phyloP scores from a whole-genome alignment of 53 echinoderm and acorn worm species.

The Glandiceps talaboti region DNA sequence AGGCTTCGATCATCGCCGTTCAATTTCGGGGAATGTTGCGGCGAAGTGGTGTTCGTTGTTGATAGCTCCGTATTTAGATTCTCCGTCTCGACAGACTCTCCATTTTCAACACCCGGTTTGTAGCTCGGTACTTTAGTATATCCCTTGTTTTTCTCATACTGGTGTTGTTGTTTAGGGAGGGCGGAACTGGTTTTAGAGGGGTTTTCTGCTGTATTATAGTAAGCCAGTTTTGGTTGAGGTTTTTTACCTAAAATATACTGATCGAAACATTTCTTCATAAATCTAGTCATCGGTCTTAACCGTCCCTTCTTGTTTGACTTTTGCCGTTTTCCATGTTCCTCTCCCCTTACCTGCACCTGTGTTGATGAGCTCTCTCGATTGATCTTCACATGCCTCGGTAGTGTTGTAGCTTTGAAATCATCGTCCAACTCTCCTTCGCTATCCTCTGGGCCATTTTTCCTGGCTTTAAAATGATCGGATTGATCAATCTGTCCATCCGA shows the following conservation, averaged over 20 bases:
- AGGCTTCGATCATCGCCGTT: background rate
- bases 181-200: too few species aligned
- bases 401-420: background rate
- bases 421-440: background rate
- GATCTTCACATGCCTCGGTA: background rate
- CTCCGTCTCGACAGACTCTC: conserved; percentile 4
- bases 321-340: background rate
- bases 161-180: background rate
- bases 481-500: background rate
- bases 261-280: conserved; percentile 13
- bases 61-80: background rate
- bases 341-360: background rate
- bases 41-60: background rate
- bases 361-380: background rate
- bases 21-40: background rate
- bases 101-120: conserved; percentile 20
- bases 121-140: background rate
- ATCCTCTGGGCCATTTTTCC: background rate
- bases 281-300: conserved; percentile 12
- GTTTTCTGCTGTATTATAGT: background rate
- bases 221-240: background rate
- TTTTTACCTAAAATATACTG: conserved; percentile 9
- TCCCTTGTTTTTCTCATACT: background rate
- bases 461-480: background rate
- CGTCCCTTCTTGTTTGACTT: background rate